Conservation (phyloP, 2,888 invertebrate genomes). For the Prosopocoilus inquinatus region DNA sequence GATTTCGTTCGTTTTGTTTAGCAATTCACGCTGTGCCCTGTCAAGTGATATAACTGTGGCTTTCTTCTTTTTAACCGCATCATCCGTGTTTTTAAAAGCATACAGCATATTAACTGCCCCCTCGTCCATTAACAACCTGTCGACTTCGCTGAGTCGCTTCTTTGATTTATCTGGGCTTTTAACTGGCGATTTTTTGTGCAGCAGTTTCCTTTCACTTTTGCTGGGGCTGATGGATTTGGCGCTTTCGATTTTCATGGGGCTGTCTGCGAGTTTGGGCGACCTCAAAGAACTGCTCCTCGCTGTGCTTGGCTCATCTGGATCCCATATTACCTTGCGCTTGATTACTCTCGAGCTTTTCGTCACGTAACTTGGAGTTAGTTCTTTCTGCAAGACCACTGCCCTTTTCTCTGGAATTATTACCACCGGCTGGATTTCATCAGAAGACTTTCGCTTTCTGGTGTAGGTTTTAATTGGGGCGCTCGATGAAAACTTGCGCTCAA, state of each 20-base stretch:
- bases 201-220: not conserved
- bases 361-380: slow-evolving; percentile 36
- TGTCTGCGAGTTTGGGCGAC: slow-evolving; percentile 39
- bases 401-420: slow-evolving; percentile 12
- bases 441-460: slow-evolving; percentile 45
- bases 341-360: slow-evolving; percentile 59
- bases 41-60: slow-evolving; percentile 40
- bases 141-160: slow-evolving; percentile 64
- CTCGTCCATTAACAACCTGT: slow-evolving; percentile 77
- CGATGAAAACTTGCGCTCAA: slow-evolving; percentile 9
- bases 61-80: slow-evolving; percentile 33
- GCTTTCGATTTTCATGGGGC: slow-evolving; percentile 1
- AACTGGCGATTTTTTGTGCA: not conserved
- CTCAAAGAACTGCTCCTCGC: slow-evolving; percentile 26
- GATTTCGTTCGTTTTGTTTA: slow-evolving; percentile 44
- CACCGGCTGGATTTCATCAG: slow-evolving; percentile 18
- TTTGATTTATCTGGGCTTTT: slow-evolving; percentile 14
- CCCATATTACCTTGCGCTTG: slow-evolving; percentile 73
- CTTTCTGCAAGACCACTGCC: slow-evolving; percentile 4
- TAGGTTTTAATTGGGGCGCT: slow-evolving; percentile 41
- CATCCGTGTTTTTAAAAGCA: slow-evolving; percentile 64
- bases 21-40: slow-evolving; percentile 41
- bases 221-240: not conserved
- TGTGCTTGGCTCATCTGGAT: slow-evolving; percentile 58
- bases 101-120: slow-evolving; percentile 85